phyloP scores from a whole-genome alignment of 2,888 invertebrate species.

The Saturnia pavonia region DNA sequence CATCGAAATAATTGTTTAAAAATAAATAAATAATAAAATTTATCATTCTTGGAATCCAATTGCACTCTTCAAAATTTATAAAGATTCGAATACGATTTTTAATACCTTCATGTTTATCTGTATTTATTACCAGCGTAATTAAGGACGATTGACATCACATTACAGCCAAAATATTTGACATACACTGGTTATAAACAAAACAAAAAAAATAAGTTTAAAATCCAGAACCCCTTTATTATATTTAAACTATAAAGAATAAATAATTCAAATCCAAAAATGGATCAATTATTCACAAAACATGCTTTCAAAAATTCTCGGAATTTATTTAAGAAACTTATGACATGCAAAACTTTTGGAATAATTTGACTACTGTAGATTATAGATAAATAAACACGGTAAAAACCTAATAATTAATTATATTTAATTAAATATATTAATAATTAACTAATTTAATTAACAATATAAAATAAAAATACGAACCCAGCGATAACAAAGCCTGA shows the following conservation, averaged over 20 bases:
- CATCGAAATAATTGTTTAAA: too few species aligned
- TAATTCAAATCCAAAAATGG: background rate
- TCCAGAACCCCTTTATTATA: too few species aligned
- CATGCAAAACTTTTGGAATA: too few species aligned
- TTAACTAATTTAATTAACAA: background rate
- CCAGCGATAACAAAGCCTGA: constrained; percentile 79
- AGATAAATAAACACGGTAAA: too few species aligned
- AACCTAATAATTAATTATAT: too few species aligned
- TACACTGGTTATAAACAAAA: background rate
- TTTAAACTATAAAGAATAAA: background rate
- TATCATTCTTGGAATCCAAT: too few species aligned
- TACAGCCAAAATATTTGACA: too few species aligned
- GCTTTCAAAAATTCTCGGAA: background rate
- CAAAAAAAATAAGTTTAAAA: background rate
- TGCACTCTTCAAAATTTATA: too few species aligned
- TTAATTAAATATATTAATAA: too few species aligned
- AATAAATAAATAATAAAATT: too few species aligned
- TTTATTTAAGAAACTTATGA: background rate
- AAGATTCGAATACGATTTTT: background rate
- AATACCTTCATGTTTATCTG: background rate
- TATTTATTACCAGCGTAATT: background rate
- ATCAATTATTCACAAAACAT: background rate
- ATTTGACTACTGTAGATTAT: too few species aligned
- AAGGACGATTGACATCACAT: background rate
- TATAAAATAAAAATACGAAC: constrained; percentile 46